These are phyloP conservation scores for Tetropium fuscum DNA, from an alignment of 2,888 invertebrate species.

Conservation along the genomic window DNA sequence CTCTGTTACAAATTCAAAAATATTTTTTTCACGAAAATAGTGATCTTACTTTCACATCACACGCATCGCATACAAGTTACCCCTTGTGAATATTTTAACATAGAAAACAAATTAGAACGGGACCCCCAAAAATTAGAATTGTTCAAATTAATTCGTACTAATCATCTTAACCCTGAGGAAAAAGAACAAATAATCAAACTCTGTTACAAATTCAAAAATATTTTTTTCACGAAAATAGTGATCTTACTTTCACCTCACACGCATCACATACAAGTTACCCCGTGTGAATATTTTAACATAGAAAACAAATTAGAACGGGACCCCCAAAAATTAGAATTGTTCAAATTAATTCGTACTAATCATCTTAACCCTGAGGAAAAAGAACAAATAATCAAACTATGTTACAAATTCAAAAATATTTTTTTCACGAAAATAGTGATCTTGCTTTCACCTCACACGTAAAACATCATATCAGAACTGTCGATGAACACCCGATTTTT, in stretches of 20 bases:
- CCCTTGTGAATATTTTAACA: constrained; percentile 2
- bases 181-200: constrained; percentile 4
- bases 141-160: background rate
- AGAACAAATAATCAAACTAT: constrained; percentile 3
- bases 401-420: background rate
- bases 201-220: background rate
- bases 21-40: background rate
- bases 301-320: background rate
- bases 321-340: background rate
- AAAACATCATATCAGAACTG: constrained; percentile 32
- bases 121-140: constrained; percentile 1
- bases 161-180: constrained; percentile 3
- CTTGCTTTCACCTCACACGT: constrained; percentile 2
- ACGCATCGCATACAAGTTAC: background rate
- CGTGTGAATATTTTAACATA: constrained; percentile 1
- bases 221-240: background rate
- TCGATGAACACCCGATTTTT: constrained; percentile 29
- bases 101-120: background rate
- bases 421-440: too few species aligned
- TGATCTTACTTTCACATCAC: background rate
- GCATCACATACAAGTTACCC: background rate
- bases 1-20: constrained; percentile 1
- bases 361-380: constrained; percentile 4
- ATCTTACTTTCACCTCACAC: background rate
- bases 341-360: background rate